Base-by-base conservation (phyloP, 2,888 invertebrate species). In the Bugula neritina region DNA sequence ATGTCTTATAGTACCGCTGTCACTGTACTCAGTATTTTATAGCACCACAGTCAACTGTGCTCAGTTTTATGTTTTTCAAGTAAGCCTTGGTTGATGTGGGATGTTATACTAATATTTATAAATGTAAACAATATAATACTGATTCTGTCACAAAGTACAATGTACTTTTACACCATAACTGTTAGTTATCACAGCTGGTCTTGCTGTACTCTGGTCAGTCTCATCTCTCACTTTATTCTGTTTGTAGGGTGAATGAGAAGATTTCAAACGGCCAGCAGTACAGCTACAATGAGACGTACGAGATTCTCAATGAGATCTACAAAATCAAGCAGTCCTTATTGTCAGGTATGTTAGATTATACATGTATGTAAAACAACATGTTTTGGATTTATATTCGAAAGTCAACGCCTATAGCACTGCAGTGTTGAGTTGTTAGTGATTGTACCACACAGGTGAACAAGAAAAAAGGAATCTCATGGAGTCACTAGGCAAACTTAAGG, bases 401-500 rank as follows among this genome's bases (percentile, higher is more conserved):
- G 5, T 17, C 43, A 43, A 5, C 17, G 17, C 43, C 17, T 10
- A 43, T 17, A 43, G 10, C 43, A 17, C 43, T 43, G 43, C 17
- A 43, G 17, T 17, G 5, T n/a, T n/a, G n/a, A n/a, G n/a, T 17
- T 17, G 5, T 17, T 43, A 43, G 10, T 17, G 5, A 17, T 43
- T 43, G 10, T 43, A 43, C 43, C 43, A 10, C 10, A 91, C 91
- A 0, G 95, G 95, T 0, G 94, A 95, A 84, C 92, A 93, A 82
- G 95, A 96, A 83, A 92, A 94, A 80, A 92, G 92, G 55, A 93
- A 94, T 81, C 87, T 96, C 74, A 94, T 96, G 92, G 92, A 83
- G 82, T 93, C 93, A 13, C 86, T 96, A 80, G 94, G 94, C 1
- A 92, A 93, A 83, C 88, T 96, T 72, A 95, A 95, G 85, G 95